phyloP scores from a whole-genome alignment of 2,888 invertebrate genomes.

The Aphodius sticticus region DNA sequence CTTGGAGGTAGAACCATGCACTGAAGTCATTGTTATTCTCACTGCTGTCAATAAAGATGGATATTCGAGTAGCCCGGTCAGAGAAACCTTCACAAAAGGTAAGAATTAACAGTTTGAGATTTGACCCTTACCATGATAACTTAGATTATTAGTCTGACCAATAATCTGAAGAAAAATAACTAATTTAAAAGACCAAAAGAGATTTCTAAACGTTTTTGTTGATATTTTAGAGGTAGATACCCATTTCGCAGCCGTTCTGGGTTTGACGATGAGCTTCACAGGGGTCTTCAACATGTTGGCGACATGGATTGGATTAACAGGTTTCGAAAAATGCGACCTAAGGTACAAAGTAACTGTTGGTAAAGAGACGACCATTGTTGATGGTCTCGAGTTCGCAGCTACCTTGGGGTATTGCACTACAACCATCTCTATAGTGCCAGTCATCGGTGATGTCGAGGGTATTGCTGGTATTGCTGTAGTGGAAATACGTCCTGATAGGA shows the following conservation, averaged over 20 bases:
- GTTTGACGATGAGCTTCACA: too few species aligned
- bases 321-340: background rate
- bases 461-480: background rate
- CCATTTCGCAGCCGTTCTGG: background rate
- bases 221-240: background rate
- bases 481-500: background rate
- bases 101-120: background rate
- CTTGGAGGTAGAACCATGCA: background rate
- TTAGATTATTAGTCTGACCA: background rate
- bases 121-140: background rate
- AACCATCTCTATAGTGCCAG: background rate
- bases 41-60: background rate
- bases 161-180: background rate
- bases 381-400: background rate
- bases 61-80: background rate
- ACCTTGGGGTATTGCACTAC: background rate
- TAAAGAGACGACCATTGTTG: background rate
- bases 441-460: background rate
- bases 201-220: background rate
- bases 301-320: background rate
- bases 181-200: background rate
- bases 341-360: background rate
- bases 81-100: background rate
- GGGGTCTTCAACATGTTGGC: background rate
- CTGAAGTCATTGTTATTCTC: background rate